These are phyloP conservation scores for Neodon shergylaensis DNA, from an alignment of 2,113 vertebrate species.

Conservation along the genomic window DNA sequence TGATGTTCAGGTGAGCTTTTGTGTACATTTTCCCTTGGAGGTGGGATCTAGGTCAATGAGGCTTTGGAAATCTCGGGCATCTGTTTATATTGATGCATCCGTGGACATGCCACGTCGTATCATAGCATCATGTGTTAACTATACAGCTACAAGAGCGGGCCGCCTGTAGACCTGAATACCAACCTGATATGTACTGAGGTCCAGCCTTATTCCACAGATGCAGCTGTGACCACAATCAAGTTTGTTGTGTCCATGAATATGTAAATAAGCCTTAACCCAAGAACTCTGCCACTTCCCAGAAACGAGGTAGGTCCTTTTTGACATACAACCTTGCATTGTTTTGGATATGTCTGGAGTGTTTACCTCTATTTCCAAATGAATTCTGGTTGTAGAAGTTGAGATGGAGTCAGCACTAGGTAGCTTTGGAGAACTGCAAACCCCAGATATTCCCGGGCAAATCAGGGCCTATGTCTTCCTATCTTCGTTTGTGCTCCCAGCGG, in stretches of 20 bases:
- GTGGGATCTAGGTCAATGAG: not conserved
- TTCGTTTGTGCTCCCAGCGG: not conserved
- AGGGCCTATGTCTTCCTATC: not conserved
- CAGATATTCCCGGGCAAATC: not conserved
- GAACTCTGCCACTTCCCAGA: not conserved
- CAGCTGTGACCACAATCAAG: rapidly evolving
- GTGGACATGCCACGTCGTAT: not conserved
- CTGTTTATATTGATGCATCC: not conserved
- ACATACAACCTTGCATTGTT: not conserved
- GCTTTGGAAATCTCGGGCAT: not conserved
- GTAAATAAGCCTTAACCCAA: not conserved
- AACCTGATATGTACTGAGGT: too few relatives aligned
- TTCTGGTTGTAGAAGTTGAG: not conserved
- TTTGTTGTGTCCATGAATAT: not conserved
- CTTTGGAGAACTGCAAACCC: not conserved
- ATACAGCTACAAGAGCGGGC: too few relatives aligned
- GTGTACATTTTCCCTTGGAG: not conserved
- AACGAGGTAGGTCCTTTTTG: not conserved
- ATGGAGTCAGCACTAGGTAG: not conserved
- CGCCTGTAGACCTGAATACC: not conserved
- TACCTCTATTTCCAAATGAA: not conserved
- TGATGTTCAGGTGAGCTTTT: not conserved
- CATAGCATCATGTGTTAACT: not conserved
- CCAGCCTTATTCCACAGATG: not conserved
- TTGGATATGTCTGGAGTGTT: not conserved